These are phyloP conservation scores for Oegoconia quadripuncta DNA, from an alignment of 2,888 invertebrate species.

Conservation along the genomic window DNA sequence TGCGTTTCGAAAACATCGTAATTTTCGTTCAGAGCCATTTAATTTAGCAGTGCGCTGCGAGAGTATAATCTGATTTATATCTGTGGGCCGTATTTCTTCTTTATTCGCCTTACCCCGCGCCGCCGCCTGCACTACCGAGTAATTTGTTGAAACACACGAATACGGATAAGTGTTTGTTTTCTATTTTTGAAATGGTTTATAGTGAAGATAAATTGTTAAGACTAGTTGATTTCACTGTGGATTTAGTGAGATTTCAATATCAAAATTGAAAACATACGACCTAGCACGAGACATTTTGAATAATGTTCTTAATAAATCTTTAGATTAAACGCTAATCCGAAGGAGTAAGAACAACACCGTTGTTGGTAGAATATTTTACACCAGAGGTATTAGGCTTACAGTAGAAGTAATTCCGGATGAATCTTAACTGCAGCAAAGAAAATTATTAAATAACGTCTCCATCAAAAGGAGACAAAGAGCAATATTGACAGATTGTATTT, in stretches of 20 bases:
- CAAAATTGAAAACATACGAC: neutral
- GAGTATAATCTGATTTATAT: conserved; percentile 65
- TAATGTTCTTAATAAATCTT: too few relatives aligned
- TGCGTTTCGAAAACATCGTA: conserved; percentile 50
- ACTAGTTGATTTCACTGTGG: neutral
- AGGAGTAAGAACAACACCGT: too few relatives aligned
- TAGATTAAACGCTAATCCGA: too few relatives aligned
- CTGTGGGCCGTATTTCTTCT: conserved; percentile 48
- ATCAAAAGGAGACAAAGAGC: neutral
- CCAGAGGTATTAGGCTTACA: conserved; percentile 6
- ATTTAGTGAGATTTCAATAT: neutral
- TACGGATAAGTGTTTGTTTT: conserved; percentile 41
- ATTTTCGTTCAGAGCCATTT: conserved; percentile 58
- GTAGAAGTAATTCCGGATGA: too few relatives aligned
- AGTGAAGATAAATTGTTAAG: conserved; percentile 5
- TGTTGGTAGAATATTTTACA: too few relatives aligned
- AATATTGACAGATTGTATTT: neutral
- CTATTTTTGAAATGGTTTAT: conserved; percentile 23
- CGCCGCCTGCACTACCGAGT: conserved; percentile 41
- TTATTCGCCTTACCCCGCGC: conserved; percentile 28
- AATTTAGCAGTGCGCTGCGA: conserved; percentile 51
- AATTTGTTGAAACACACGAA: conserved; percentile 51
- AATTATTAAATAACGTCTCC: neutral
- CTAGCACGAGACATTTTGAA: too few relatives aligned
- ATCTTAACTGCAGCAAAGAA: neutral